phyloP scores from a whole-genome alignment of 2,113 vertebrate genomes.

The Catharus fuscescens region DNA sequence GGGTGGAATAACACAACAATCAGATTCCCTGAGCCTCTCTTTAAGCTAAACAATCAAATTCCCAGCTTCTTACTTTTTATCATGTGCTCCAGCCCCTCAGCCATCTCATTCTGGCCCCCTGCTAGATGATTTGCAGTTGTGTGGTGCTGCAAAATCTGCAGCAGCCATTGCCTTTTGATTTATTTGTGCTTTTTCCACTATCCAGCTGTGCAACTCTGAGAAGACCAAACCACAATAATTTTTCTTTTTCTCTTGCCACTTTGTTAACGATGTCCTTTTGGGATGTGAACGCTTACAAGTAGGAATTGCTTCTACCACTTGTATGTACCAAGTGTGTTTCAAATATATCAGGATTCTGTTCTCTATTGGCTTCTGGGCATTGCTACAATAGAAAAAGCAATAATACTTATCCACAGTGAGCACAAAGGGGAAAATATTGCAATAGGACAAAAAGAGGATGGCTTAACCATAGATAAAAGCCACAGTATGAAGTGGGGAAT shows the following conservation, averaged over 20 bases:
- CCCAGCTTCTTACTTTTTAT: neutral
- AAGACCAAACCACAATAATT: neutral
- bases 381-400: neutral
- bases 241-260: neutral
- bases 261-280: neutral
- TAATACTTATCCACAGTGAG: neutral
- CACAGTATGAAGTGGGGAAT: neutral
- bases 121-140: neutral
- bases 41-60: neutral
- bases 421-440: neutral
- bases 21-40: accelerated
- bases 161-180: neutral
- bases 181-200: neutral
- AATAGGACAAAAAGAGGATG: neutral
- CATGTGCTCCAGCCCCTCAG: neutral
- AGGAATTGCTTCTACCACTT: neutral
- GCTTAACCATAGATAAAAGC: neutral
- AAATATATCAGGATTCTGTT: neutral
- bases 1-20: neutral
- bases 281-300: neutral
- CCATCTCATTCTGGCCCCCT: neutral
- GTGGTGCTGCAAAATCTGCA: neutral
- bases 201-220: neutral
- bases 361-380: neutral
- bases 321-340: neutral